Evolutionary conservation across 2,113 vertebrate genomes (phyloP), one percentile per base, ranked within the genome.

Genomic region (Sakesphorus luctuosus): DNA sequence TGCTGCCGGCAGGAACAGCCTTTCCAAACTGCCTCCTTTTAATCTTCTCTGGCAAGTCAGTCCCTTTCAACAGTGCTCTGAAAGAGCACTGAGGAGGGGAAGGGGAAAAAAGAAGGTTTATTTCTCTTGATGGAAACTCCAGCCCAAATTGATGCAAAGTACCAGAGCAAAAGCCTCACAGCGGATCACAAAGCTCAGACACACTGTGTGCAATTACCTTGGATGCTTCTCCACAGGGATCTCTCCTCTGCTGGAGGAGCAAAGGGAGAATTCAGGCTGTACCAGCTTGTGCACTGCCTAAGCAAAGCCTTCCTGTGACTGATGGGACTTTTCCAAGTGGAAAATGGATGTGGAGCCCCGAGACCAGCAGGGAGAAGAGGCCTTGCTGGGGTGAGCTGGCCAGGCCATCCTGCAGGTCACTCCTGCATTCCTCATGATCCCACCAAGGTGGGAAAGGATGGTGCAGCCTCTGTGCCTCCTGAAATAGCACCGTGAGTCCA

Each of bases 21-120:
- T 82, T 91, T 28, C 93, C 74, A 33, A 75, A 53, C 9, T 24
- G 50, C 68, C 52, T 89, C 35, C 55, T 73, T 89, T 90, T 85
- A 5, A 90, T 50, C 78, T 77, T 36, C 67, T 47, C 66, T 21
- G 62, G 20, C 55, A 55, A 82, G 52, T 5, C 56, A 11, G 52
- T 46, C 33, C 66, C 87, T 91, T 89, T 87, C 74, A 75, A 72
- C 24, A 1, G 1, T 0, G 7, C 47, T 68, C 66, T 44, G 18
- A 7, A 20, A 74, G 35, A 87, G 38, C 68, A 35, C 53, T 40
- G 72, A 26, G n/a, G 55, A 95, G 13, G 17, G 7, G 13, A 59
- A 4, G 9, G 26, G 35, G 20, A 16, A 0, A 52, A 14, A 56
- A 18, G 38, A 4, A 25, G 11, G 3, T 79, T 89, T 82, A 18